Conservation (phyloP, 2,888 invertebrate species). For the Barypeithes pellucidus region DNA sequence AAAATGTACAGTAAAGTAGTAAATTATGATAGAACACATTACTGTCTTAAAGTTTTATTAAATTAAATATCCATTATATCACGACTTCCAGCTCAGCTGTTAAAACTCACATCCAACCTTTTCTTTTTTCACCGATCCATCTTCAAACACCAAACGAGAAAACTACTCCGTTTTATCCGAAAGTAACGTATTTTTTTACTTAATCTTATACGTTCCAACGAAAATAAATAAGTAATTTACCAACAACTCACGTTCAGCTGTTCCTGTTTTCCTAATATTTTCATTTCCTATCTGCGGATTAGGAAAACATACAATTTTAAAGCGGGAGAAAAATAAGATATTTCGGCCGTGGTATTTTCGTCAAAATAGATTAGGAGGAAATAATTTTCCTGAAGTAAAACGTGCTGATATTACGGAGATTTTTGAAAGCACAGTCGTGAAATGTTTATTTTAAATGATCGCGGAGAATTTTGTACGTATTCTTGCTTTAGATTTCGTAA, state of each 20-base stretch:
- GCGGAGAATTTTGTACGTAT: too few relatives aligned
- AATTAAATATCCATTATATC: neutral
- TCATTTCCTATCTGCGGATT: slow-evolving; percentile 18
- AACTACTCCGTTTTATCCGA: slow-evolving; percentile 8
- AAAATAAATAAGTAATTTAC: slow-evolving; percentile 29
- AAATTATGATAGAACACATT: too few relatives aligned
- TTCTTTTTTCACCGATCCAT: neutral
- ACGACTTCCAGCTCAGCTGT: neutral
- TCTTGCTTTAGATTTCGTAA: too few relatives aligned
- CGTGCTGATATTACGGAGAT: too few relatives aligned
- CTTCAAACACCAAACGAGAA: slow-evolving; percentile 7
- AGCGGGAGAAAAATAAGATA: neutral
- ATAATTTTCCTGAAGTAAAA: neutral
- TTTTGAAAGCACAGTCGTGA: too few relatives aligned
- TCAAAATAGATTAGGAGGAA: neutral
- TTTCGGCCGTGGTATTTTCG: neutral
- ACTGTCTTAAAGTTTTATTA: too few relatives aligned
- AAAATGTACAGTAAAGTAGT: too few relatives aligned
- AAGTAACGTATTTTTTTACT: slow-evolving; percentile 6
- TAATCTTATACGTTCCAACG: slow-evolving; percentile 6
- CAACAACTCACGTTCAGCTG: slow-evolving; percentile 18
- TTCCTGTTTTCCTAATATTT: slow-evolving; percentile 14
- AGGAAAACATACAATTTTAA: slow-evolving; percentile 6
- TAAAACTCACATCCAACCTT: neutral
- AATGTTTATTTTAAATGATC: too few relatives aligned